Percentiles rank a stretch among this genome's conserved stretches.
Conservation (phyloP, 2,113 vertebrate species). For the Amphiprion percula region DNA sequence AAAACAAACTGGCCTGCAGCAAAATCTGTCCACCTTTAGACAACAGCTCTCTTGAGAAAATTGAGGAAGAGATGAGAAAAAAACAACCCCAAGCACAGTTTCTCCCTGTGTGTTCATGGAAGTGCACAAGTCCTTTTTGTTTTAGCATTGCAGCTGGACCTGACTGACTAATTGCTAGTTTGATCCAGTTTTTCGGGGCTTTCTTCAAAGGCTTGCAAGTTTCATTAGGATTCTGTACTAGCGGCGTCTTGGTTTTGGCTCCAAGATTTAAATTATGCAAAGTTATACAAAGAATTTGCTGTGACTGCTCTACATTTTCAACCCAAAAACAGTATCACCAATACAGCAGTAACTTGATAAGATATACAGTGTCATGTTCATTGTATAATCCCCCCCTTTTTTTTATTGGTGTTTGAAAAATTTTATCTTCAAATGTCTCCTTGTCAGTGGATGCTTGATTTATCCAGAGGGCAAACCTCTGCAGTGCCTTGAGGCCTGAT, state of each 20-base stretch:
- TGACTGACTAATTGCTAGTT: slow-evolving; percentile 83
- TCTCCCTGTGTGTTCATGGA: slow-evolving; percentile 69
- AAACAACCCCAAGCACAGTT: slow-evolving; percentile 72
- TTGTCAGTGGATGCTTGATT: slow-evolving; percentile 54
- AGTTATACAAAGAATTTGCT: slow-evolving; percentile 78
- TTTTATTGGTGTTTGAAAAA: slow-evolving; percentile 48
- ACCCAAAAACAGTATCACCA: slow-evolving; percentile 44
- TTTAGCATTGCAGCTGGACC: slow-evolving; percentile 77
- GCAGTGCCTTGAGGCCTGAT: slow-evolving; percentile 33
- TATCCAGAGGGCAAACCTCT: slow-evolving; percentile 43
- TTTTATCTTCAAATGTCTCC: slow-evolving; percentile 58
- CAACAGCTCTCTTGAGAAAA: slow-evolving; percentile 76
- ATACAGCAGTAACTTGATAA: slow-evolving; percentile 58
- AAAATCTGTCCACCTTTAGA: slow-evolving; percentile 69
- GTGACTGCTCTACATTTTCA: slow-evolving; percentile 72
- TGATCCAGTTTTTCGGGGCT: slow-evolving; percentile 80
- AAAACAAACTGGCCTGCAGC: slow-evolving; percentile 67
- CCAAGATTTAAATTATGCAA: slow-evolving; percentile 82
- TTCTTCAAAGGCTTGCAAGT: slow-evolving; percentile 78
- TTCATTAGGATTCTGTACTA: slow-evolving; percentile 81
- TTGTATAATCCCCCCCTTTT: slow-evolving; percentile 43
- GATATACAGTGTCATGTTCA: slow-evolving; percentile 51
- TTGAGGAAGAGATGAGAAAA: slow-evolving; percentile 55
- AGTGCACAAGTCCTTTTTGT: slow-evolving; percentile 79
- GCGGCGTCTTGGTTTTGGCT: slow-evolving; percentile 74